phyloP scores from a whole-genome alignment of 2,888 invertebrate genomes.

The Leptinotarsa juncta region DNA sequence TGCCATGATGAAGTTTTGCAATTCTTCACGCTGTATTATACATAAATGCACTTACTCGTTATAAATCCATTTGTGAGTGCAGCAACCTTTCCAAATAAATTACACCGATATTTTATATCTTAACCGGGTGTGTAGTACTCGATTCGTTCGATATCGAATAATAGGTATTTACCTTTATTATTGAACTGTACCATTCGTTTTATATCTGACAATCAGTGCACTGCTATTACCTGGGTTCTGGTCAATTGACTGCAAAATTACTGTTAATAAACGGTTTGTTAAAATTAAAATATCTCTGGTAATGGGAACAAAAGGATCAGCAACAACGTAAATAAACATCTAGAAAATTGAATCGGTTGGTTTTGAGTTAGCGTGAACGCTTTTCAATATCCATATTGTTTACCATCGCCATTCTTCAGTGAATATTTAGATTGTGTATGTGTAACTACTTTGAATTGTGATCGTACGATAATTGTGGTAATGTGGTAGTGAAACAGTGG shows the following conservation, averaged over 20 bases:
- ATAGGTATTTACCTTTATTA: background rate
- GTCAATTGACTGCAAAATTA: slow-evolving; percentile 43
- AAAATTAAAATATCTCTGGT: slow-evolving; percentile 21
- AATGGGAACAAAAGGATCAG: slow-evolving; percentile 30
- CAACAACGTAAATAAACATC: slow-evolving; percentile 26
- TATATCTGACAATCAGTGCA: slow-evolving; percentile 24
- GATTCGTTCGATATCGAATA: slow-evolving; percentile 13
- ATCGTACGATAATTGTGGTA: background rate
- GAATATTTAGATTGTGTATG: slow-evolving; percentile 35
- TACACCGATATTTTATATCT: slow-evolving; percentile 6
- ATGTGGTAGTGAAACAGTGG: background rate
- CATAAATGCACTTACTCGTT: slow-evolving; percentile 2
- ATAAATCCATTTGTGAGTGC: slow-evolving; percentile 11
- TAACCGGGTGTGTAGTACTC: background rate
- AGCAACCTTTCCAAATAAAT: slow-evolving; percentile 28
- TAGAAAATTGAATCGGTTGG: slow-evolving; percentile 26
- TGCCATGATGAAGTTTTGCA: too few relatives aligned
- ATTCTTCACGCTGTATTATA: too few relatives aligned
- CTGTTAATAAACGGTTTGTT: slow-evolving; percentile 34
- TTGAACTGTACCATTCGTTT: slow-evolving; percentile 9
- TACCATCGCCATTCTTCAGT: slow-evolving; percentile 37
- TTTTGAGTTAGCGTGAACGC: slow-evolving; percentile 37
- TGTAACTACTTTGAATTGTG: slow-evolving; percentile 12
- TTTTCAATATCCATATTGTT: slow-evolving; percentile 36
- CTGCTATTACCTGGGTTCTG: slow-evolving; percentile 32